Percentiles rank a stretch among this genome's conserved stretches.
Conservation (phyloP, 2,888 invertebrate species). For the Microctonus brassicae region DNA sequence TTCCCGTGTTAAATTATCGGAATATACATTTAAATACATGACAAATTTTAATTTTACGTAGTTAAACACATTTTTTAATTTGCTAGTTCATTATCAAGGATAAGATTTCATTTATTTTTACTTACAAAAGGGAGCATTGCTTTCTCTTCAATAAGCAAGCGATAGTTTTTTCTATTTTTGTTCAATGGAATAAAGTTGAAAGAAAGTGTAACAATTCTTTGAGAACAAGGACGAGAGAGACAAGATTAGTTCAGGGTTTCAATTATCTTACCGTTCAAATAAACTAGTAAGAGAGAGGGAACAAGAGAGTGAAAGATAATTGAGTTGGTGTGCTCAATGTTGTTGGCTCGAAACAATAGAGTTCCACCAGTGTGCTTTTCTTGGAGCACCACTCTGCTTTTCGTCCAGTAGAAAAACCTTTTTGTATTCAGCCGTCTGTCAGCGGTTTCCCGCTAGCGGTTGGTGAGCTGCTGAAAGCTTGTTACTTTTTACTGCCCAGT, state of each 20-base stretch:
- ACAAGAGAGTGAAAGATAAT: slow-evolving; percentile 54
- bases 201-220: slow-evolving; percentile 2
- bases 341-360: slow-evolving; percentile 51
- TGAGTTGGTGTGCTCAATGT: slow-evolving; percentile 55
- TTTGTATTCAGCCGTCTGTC: slow-evolving; percentile 36
- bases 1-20: too few species aligned
- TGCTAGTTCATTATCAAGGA: not conserved
- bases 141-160: not conserved
- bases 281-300: slow-evolving; percentile 10
- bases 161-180: not conserved
- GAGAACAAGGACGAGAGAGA: slow-evolving; percentile 19
- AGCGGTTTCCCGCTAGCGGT: slow-evolving; percentile 24
- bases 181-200: not conserved
- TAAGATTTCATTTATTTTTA: not conserved
- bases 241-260: slow-evolving; percentile 61
- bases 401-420: slow-evolving; percentile 23
- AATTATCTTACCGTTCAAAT: slow-evolving; percentile 64
- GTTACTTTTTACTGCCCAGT: slow-evolving; percentile 30
- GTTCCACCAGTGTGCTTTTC: slow-evolving; percentile 24
- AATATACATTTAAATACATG: not conserved
- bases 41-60: not conserved
- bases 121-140: not conserved
- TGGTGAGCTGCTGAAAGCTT: slow-evolving; percentile 20
- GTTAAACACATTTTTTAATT: not conserved
- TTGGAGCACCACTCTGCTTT: slow-evolving; percentile 16